Evolutionary conservation across 2,888 invertebrate species (phyloP).

Genomic region (Drosophila paranaensis): DNA sequence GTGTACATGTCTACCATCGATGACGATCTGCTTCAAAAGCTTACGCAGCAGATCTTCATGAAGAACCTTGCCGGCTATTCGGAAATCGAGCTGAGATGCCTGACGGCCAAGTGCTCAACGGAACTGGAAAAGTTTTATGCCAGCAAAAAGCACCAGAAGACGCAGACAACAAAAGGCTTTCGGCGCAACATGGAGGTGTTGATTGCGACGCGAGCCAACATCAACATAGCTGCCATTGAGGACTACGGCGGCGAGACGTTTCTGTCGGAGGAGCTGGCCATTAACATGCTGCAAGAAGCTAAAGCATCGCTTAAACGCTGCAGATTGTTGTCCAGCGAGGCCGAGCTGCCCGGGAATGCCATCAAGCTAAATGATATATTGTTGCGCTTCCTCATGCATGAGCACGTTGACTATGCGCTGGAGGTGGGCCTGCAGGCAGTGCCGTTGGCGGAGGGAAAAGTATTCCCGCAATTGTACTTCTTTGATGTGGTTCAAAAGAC

Average conservation of each 20-base stretch:
- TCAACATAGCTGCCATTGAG: constrained; percentile 97
- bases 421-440: constrained; percentile 96
- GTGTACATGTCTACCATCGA: constrained; percentile 92
- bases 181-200: constrained; percentile 97
- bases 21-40: constrained; percentile 90
- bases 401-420: constrained; percentile 98
- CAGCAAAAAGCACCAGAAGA: constrained; percentile 97
- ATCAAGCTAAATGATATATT: constrained; percentile 93
- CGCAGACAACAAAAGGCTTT: constrained; percentile 96
- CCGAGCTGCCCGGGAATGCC: constrained; percentile 92
- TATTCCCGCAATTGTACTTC: constrained; percentile 95
- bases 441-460: constrained; percentile 95
- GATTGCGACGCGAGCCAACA: constrained; percentile 95
- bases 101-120: constrained; percentile 91
- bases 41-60: constrained; percentile 92
- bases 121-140: constrained; percentile 95
- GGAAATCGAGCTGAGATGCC: constrained; percentile 90
- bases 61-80: constrained; percentile 92
- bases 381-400: constrained; percentile 92
- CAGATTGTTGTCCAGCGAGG: constrained; percentile 91
- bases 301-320: constrained; percentile 96
- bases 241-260: constrained; percentile 99
- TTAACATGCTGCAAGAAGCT: constrained; percentile 94
- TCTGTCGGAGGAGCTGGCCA: constrained; percentile 96
- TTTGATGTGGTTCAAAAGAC: constrained; percentile 97